A percentile compares a stretch with the other conserved stretches of the same genome.
phyloP scores from a whole-genome alignment of 1,140 invertebrate genomes.

The Epicauta chinensis region DNA sequence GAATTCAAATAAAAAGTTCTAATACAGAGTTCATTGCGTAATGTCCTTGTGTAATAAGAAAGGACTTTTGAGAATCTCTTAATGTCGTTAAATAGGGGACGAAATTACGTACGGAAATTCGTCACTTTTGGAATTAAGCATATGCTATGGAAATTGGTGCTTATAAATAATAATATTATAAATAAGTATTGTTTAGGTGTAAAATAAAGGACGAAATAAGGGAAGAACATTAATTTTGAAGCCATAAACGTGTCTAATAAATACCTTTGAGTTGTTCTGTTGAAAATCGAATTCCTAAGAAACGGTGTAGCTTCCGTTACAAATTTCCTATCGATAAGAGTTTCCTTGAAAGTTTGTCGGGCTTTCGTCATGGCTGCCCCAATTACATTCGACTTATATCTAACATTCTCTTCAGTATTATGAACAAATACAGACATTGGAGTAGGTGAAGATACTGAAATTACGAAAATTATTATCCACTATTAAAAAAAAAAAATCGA shows the following conservation, averaged over 20 bases:
- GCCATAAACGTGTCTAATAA: constrained; percentile 3
- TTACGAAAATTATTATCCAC: neutral
- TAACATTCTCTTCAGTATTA: constrained; percentile 27
- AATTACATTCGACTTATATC: constrained; percentile 38
- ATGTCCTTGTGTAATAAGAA: no score
- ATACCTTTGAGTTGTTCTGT: constrained; percentile 10
- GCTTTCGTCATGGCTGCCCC: constrained; percentile 31
- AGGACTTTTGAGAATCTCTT: no score
- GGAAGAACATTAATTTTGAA: no score
- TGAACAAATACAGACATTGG: constrained; percentile 38
- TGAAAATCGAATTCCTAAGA: constrained; percentile 29
- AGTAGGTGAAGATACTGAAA: constrained; percentile 24
- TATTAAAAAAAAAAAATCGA: constrained; percentile 5
- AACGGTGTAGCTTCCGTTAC: constrained; percentile 37
- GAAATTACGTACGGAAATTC: no score
- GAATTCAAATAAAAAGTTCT: no score
- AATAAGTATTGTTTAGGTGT: neutral
- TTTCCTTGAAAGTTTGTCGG: constrained; percentile 30
- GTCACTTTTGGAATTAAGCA: no score
- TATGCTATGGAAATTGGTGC: no score
- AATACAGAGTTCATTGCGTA: no score
- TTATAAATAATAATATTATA: no score
- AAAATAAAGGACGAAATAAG: no score
- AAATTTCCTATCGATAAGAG: constrained; percentile 9
- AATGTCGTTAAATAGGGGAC: no score